Evolutionary conservation across 1,140 invertebrate genomes (phyloP).

Genomic region (Drosophila malerkotliana): DNA sequence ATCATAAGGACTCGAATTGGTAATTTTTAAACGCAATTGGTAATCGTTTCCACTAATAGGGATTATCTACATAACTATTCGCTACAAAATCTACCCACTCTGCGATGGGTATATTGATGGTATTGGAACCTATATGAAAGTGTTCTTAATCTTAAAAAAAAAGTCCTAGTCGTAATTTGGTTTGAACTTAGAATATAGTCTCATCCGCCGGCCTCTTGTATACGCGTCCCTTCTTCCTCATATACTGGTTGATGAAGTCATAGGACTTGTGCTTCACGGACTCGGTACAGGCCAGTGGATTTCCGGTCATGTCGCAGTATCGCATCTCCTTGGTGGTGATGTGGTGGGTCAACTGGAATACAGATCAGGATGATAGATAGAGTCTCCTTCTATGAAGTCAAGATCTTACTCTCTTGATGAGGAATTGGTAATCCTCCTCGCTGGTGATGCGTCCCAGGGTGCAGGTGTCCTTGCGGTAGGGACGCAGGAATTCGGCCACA

Average conservation of each 20-base stretch:
- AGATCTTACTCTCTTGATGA: conserved; percentile 94
- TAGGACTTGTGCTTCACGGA: conserved; percentile 96
- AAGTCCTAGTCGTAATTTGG: neutral
- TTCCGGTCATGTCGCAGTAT: conserved; percentile 92
- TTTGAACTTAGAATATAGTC: conserved; percentile 42
- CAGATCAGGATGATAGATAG: neutral
- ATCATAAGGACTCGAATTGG: neutral
- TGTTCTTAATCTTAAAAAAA: neutral
- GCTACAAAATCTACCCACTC: conserved; percentile 11
- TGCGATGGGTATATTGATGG: conserved; percentile 9
- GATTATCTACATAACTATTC: too few species aligned
- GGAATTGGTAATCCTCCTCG: conserved; percentile 97
- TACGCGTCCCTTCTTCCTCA: conserved; percentile 93
- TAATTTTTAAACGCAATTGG: neutral
- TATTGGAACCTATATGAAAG: too few species aligned
- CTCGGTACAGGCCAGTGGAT: conserved; percentile 93
- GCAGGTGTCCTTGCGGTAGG: conserved; percentile 92
- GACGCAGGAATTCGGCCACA: conserved; percentile 96
- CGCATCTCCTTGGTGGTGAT: conserved; percentile 98
- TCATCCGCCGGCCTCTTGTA: conserved; percentile 68
- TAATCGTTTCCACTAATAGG: too few species aligned
- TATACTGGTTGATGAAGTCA: conserved; percentile 98
- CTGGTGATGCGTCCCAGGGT: conserved; percentile 92
- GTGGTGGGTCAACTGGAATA: conserved; percentile 95
- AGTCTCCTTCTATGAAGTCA: too few species aligned